These are phyloP conservation scores for Lordiphosa andalusiaca DNA, from an alignment of 2,888 invertebrate species.

Conservation along the genomic window DNA sequence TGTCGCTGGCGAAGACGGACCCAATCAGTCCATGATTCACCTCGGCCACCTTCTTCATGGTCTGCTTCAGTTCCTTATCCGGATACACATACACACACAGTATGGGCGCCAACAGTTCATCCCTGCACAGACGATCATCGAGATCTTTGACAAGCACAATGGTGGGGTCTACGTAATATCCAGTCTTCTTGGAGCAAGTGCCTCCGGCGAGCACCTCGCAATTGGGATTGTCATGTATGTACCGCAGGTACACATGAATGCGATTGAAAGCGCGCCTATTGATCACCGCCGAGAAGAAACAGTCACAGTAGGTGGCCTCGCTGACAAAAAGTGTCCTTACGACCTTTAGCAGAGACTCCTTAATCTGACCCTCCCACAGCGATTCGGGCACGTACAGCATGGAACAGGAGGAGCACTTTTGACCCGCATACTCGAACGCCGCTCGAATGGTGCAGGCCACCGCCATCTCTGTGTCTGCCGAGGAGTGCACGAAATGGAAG, in stretches of 20 bases:
- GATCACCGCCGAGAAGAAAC: slow-evolving; percentile 96
- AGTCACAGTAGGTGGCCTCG: slow-evolving; percentile 88
- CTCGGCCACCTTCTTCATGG: slow-evolving; percentile 86
- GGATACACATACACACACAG: slow-evolving; percentile 93
- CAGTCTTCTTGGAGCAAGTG: slow-evolving; percentile 87
- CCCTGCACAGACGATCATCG: slow-evolving; percentile 89
- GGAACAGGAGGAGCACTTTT: slow-evolving; percentile 99
- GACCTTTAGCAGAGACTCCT: slow-evolving; percentile 85
- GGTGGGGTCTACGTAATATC: slow-evolving; percentile 97
- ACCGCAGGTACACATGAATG: slow-evolving; percentile 91
- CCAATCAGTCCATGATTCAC: slow-evolving; percentile 95
- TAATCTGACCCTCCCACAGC: slow-evolving; percentile 83
- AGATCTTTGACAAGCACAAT: slow-evolving; percentile 92
- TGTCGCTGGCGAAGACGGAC: slow-evolving; percentile 92
- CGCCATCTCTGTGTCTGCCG: slow-evolving; percentile 91
- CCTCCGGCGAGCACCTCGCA: slow-evolving; percentile 92
- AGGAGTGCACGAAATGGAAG: slow-evolving; percentile 96
- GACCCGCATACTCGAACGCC: slow-evolving; percentile 97
- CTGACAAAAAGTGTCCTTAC: slow-evolving; percentile 89
- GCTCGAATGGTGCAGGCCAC: slow-evolving; percentile 91
- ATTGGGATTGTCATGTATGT: slow-evolving; percentile 82
- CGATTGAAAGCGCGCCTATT: slow-evolving; percentile 93
- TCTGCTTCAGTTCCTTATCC: slow-evolving; percentile 85
- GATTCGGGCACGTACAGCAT: slow-evolving; percentile 96
- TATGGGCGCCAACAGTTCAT: slow-evolving; percentile 98